phyloP scores from a whole-genome alignment of 2,888 invertebrate genomes.

The Luperina testacea region DNA sequence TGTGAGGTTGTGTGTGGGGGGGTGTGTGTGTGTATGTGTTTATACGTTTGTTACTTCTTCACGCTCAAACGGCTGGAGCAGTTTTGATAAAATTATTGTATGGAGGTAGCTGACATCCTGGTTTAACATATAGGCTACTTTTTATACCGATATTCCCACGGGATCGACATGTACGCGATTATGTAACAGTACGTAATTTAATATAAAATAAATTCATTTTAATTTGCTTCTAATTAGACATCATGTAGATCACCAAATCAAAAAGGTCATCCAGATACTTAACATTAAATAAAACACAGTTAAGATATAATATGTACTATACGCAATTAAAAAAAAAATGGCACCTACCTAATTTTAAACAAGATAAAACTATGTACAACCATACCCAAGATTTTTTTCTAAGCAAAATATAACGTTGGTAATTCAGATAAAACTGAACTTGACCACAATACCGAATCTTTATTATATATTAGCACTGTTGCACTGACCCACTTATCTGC shows the following conservation, averaged over 20 bases:
- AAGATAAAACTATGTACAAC: background rate
- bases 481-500: constrained; percentile 86
- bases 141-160: too few species aligned
- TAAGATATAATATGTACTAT: background rate
- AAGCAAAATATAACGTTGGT: constrained; percentile 13
- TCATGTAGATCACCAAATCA: background rate
- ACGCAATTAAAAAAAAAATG: background rate
- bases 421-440: constrained; percentile 79
- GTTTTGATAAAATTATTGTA: too few species aligned
- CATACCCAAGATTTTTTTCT: constrained; percentile 15
- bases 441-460: constrained; percentile 81
- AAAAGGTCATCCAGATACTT: constrained; percentile 11
- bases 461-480: constrained; percentile 75
- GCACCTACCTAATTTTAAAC: background rate
- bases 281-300: background rate
- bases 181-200: background rate
- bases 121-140: too few species aligned
- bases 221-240: background rate
- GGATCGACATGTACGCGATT: too few species aligned
- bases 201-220: background rate
- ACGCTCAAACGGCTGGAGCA: too few species aligned
- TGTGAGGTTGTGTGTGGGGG: too few species aligned
- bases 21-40: too few species aligned
- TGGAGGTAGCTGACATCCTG: too few species aligned
- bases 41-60: too few species aligned